phyloP scores from a whole-genome alignment of 2,113 vertebrate species.

The Rhinolophus sinicus region DNA sequence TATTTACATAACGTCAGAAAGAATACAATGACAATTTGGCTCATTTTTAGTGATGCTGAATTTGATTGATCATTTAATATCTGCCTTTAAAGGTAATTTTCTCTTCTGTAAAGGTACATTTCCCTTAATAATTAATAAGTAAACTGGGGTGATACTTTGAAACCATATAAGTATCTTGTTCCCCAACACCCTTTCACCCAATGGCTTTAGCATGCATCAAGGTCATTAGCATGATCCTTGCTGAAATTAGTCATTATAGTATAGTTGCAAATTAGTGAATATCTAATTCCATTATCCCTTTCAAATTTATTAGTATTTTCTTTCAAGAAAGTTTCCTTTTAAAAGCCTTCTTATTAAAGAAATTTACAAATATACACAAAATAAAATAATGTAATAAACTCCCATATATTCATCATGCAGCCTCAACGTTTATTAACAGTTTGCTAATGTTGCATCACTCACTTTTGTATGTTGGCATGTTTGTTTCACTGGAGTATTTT shows the following conservation, averaged over 20 bases:
- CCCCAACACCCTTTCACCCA: background rate
- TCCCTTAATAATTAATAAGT: background rate
- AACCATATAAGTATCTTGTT: background rate
- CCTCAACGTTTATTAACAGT: background rate
- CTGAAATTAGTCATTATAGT: background rate
- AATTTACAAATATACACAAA: background rate
- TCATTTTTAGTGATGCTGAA: background rate
- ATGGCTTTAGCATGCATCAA: background rate
- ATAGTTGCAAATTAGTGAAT: background rate
- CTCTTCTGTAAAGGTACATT: background rate
- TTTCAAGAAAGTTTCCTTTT: background rate
- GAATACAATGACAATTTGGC: background rate
- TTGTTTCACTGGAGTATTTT: background rate
- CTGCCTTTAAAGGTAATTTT: background rate
- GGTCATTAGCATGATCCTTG: background rate
- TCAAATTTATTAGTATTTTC: background rate
- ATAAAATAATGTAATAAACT: background rate
- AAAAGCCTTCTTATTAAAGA: background rate
- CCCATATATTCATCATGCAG: background rate
- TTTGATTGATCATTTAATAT: background rate
- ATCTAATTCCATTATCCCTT: background rate
- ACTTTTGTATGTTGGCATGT: background rate
- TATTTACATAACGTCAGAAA: slow-evolving; percentile 5
- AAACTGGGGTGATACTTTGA: background rate
- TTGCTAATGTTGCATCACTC: background rate